These are phyloP conservation scores for Neelides sp. DNA, from an alignment of 1,140 invertebrate genomes.

Conservation along the genomic window DNA sequence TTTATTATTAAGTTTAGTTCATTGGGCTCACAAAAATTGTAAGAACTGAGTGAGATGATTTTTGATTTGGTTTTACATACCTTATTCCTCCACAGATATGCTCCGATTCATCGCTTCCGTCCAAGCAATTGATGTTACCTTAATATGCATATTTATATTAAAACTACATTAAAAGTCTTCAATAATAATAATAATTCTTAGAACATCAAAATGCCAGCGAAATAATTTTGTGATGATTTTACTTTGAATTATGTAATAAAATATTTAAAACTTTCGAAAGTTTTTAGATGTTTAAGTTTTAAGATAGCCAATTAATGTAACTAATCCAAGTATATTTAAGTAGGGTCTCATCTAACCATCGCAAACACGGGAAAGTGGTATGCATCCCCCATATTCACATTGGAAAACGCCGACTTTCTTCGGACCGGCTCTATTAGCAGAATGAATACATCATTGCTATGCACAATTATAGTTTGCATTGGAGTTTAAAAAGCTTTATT, in stretches of 20 bases:
- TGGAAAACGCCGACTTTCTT: slow-evolving; percentile 25
- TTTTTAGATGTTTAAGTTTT: background rate
- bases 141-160: too few relatives aligned
- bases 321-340: too few relatives aligned
- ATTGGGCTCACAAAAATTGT: background rate
- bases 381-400: slow-evolving; percentile 24
- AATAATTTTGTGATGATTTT: background rate
- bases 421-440: slow-evolving; percentile 3
- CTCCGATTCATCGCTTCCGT: slow-evolving; percentile 22
- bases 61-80: background rate
- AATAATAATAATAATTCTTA: background rate
- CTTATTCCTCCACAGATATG: slow-evolving; percentile 22
- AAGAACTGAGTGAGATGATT: background rate
- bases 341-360: slow-evolving; percentile 14
- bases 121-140: slow-evolving; percentile 17
- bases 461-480: background rate
- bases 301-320: too few relatives aligned
- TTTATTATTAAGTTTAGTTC: background rate
- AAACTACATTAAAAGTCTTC: background rate
- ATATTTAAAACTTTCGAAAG: background rate
- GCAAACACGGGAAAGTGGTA: slow-evolving; percentile 25
- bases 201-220: background rate
- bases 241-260: background rate
- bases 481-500: background rate
- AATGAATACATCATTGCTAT: background rate